These are phyloP conservation scores for Lagopus muta DNA, from an alignment of 2,113 vertebrate genomes.

Conservation along the genomic window DNA sequence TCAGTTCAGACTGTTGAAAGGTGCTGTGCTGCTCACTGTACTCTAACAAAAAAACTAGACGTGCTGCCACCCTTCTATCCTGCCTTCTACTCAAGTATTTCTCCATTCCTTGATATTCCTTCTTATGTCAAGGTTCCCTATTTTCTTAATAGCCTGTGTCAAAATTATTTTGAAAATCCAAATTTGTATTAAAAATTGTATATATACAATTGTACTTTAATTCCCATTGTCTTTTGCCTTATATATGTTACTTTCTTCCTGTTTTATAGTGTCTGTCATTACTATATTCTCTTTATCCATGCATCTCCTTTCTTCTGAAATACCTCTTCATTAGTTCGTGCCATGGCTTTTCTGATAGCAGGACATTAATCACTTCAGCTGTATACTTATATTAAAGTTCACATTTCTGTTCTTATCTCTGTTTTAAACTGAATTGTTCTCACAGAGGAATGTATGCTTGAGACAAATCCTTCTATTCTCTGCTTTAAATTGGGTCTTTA, in stretches of 20 bases:
- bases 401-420: not conserved
- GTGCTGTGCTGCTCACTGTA: not conserved
- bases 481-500: not conserved
- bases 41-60: rapidly evolving
- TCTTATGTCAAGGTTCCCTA: not conserved
- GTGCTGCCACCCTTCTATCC: not conserved
- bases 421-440: not conserved
- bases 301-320: not conserved
- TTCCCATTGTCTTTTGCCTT: not conserved
- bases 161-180: not conserved
- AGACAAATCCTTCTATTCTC: not conserved
- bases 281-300: not conserved
- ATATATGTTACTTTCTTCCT: not conserved
- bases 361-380: not conserved
- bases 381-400: not conserved
- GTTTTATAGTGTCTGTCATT: not conserved
- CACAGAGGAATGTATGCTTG: not conserved
- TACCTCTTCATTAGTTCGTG: not conserved
- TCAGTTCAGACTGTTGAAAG: not conserved
- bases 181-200: not conserved
- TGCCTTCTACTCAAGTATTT: not conserved
- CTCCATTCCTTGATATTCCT: not conserved
- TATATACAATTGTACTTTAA: not conserved
- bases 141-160: not conserved
- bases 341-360: not conserved